Percentiles rank a stretch among this genome's conserved stretches.
phyloP scores from a whole-genome alignment of 2,888 invertebrate species.

The Ophioninae sp. region DNA sequence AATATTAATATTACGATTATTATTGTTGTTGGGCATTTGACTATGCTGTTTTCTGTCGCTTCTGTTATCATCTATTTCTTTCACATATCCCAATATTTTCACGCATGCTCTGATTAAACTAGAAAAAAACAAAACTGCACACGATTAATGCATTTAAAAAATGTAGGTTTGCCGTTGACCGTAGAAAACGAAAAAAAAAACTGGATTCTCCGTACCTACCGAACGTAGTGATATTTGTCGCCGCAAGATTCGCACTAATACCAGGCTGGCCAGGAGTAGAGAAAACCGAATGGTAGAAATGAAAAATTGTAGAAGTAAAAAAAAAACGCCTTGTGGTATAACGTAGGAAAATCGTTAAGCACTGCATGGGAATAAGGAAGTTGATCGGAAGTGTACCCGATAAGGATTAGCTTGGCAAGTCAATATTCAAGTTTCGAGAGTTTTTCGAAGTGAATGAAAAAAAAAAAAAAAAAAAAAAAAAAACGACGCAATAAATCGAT shows the following conservation, averaged over 20 bases:
- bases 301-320: not conserved
- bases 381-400: not conserved
- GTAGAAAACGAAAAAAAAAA: not conserved
- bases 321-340: not conserved
- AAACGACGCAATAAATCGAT: constrained; percentile 3
- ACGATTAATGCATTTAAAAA: not conserved
- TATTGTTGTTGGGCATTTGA: not conserved
- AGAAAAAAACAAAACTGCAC: not conserved
- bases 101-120: not conserved
- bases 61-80: not conserved
- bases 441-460: not conserved
- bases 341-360: not conserved
- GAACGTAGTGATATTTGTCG: not conserved
- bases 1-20: not conserved
- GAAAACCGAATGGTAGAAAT: not conserved
- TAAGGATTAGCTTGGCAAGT: not conserved
- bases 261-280: not conserved
- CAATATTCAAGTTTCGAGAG: not conserved
- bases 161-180: not conserved
- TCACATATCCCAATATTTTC: constrained; percentile 3
- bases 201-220: not conserved
- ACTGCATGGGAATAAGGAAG: not conserved
- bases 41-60: constrained; percentile 16
- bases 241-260: not conserved
- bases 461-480: not conserved